Conservation (phyloP, 1,140 invertebrate species). For the Heliconius eleuchia region DNA sequence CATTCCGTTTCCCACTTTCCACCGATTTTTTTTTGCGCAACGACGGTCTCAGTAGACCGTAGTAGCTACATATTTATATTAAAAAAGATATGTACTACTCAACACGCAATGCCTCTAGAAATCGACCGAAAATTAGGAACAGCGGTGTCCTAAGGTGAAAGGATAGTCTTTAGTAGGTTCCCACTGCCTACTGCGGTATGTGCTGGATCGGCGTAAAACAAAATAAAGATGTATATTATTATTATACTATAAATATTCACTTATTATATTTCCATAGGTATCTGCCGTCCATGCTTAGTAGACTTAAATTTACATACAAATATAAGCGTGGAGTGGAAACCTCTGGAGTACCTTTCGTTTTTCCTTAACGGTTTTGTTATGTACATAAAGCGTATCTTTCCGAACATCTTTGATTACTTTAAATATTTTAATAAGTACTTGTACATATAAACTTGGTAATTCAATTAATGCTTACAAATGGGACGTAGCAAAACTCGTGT, state of each 20-base stretch:
- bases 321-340: background rate
- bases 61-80: no score
- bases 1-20: no score
- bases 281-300: background rate
- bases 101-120: no score
- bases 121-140: no score
- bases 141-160: no score
- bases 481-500: background rate
- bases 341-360: background rate
- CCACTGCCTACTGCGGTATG: no score
- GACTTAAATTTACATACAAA: constrained; percentile 5
- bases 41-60: no score
- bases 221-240: no score
- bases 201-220: no score
- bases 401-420: background rate
- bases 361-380: background rate
- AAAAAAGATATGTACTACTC: no score
- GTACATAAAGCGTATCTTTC: background rate
- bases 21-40: no score
- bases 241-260: background rate
- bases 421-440: background rate
- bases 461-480: background rate
- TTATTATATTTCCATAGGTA: background rate
- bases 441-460: background rate
- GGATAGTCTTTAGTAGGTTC: no score